phyloP scores from a whole-genome alignment of 1,140 invertebrate genomes.

The Drosophila kohkoa region DNA sequence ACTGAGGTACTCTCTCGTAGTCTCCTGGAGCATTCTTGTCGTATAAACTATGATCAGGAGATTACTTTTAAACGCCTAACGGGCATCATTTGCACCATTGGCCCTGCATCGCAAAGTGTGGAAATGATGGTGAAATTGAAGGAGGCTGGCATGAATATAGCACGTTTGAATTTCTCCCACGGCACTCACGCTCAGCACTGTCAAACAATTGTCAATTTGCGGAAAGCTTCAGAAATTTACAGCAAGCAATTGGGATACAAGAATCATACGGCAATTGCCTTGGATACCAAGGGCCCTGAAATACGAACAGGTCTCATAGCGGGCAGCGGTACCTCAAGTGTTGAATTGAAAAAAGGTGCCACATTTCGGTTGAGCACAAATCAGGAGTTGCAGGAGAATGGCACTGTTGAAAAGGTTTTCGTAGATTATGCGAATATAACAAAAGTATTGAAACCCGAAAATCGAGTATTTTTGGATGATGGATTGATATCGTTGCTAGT shows the following conservation, averaged over 20 bases:
- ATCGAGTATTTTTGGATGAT: constrained; percentile 90
- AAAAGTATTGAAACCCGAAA: constrained; percentile 89
- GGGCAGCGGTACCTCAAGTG: constrained; percentile 91
- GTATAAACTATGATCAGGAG: constrained; percentile 7
- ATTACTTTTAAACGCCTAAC: constrained; percentile 88
- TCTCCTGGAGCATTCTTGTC: constrained; percentile 25
- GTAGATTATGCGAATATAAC: constrained; percentile 93
- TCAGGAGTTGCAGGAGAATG: constrained; percentile 91
- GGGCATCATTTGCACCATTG: constrained; percentile 94
- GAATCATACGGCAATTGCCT: constrained; percentile 16
- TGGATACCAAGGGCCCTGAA: constrained; percentile 98
- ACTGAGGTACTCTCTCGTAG: background rate
- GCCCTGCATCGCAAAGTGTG: constrained; percentile 93
- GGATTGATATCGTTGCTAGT: constrained; percentile 97
- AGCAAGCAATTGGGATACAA: constrained; percentile 85
- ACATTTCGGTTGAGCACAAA: constrained; percentile 95
- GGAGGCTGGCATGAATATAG: constrained; percentile 98
- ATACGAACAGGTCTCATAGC: constrained; percentile 96
- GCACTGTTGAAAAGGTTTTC: constrained; percentile 91
- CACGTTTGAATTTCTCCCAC: constrained; percentile 98
- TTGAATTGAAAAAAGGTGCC: constrained; percentile 90
- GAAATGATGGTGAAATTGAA: constrained; percentile 96
- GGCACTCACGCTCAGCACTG: constrained; percentile 97
- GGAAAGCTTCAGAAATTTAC: constrained; percentile 91
- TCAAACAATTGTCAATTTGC: constrained; percentile 93